Evolutionary conservation across 2,113 vertebrate genomes (phyloP).

Genomic region (Catharus fuscescens): DNA sequence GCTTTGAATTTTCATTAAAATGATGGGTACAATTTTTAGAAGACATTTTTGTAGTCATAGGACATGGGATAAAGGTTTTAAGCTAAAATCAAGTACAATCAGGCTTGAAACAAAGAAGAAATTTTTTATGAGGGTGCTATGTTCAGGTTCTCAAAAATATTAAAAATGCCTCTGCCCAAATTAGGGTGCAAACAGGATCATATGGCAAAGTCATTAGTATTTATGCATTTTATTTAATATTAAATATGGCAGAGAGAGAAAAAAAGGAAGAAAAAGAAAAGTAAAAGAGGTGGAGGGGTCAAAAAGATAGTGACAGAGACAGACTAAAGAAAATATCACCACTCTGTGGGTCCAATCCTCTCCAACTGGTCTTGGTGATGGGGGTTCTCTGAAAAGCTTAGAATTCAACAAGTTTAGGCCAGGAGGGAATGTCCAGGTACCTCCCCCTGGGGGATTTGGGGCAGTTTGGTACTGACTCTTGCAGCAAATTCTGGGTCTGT

Average conservation of each 20-base stretch:
- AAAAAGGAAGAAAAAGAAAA: neutral
- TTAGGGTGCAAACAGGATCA: neutral
- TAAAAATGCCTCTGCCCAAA: neutral
- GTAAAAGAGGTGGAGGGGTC: neutral
- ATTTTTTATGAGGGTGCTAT: neutral
- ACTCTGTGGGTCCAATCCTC: neutral
- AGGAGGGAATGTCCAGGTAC: neutral
- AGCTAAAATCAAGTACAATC: neutral
- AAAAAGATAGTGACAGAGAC: neutral
- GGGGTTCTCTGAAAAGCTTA: accelerated
- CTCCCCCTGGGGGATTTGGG: accelerated
- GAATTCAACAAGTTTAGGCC: no score
- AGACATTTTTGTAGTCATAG: accelerated
- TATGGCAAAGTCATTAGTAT: neutral
- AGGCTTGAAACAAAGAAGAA: neutral
- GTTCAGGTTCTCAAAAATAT: neutral
- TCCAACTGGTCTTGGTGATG: neutral
- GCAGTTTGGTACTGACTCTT: neutral
- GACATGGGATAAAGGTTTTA: accelerated
- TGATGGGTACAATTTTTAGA: neutral
- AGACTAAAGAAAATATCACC: neutral
- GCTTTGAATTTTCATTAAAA: neutral
- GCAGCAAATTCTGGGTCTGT: neutral
- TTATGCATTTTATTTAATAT: neutral
- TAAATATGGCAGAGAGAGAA: neutral